Percentiles rank a stretch among this genome's conserved stretches.
Conservation (phyloP, 2,888 invertebrate genomes). For the Drosophila incognita region DNA sequence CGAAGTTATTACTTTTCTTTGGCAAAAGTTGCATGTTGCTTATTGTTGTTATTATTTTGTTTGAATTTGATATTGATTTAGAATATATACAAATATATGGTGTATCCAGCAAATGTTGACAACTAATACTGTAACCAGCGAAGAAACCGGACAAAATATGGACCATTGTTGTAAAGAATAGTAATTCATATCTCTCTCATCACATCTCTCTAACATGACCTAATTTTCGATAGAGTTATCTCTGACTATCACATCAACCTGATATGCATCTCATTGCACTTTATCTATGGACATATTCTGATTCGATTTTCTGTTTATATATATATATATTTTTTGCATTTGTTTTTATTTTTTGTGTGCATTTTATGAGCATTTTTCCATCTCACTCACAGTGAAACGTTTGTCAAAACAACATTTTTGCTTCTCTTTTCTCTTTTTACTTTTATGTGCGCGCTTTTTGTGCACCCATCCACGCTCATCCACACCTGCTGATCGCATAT, state of each 20-base stretch:
- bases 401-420: conserved; percentile 36
- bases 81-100: conserved; percentile 9
- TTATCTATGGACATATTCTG: conserved; percentile 1
- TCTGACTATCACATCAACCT: conserved; percentile 30
- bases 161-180: conserved; percentile 2
- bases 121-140: conserved; percentile 22
- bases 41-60: conserved; percentile 50
- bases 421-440: conserved; percentile 43
- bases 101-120: conserved; percentile 18
- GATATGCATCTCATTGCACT: conserved; percentile 34
- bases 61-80: conserved; percentile 27
- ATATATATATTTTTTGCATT: conserved; percentile 18
- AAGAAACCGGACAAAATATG: conserved; percentile 1
- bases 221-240: background rate
- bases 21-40: conserved; percentile 74
- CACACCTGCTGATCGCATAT: conserved; percentile 18
- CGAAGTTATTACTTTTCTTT: conserved; percentile 12
- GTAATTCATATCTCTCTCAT: conserved; percentile 27
- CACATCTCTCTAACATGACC: conserved; percentile 34
- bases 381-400: conserved; percentile 12
- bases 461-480: conserved; percentile 34
- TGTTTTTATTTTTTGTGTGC: conserved; percentile 20
- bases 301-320: conserved; percentile 7
- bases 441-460: conserved; percentile 33
- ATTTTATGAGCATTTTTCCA: conserved; percentile 18